Conservation (phyloP, 2,888 invertebrate species). For the Aethes cnicana region DNA sequence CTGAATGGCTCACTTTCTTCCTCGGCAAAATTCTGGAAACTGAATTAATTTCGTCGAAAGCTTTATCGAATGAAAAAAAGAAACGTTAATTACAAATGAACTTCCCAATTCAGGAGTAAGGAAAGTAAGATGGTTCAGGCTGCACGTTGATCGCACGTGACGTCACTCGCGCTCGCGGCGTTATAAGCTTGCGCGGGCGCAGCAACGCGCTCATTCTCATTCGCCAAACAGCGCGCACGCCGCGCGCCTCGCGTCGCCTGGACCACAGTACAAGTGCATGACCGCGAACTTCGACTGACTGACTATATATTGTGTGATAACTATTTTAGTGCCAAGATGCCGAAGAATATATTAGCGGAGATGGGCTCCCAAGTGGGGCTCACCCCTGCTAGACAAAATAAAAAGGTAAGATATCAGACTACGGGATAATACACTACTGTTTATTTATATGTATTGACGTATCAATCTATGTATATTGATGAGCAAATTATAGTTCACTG, state of each 20-base stretch:
- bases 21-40: too few relatives aligned
- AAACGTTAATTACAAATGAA: too few relatives aligned
- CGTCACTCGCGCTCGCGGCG: slow-evolving; percentile 47
- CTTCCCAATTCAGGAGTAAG: neutral
- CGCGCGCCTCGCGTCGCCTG: slow-evolving; percentile 61
- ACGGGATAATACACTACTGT: neutral
- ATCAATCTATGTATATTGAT: neutral
- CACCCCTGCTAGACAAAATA: slow-evolving; percentile 65
- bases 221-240: slow-evolving; percentile 59
- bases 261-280: slow-evolving; percentile 41
- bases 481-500: neutral
- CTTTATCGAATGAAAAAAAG: neutral
- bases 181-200: slow-evolving; percentile 57
- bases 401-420: slow-evolving; percentile 56
- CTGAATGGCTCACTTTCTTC: too few relatives aligned
- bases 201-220: slow-evolving; percentile 56
- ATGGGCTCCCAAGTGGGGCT: slow-evolving; percentile 79
- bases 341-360: slow-evolving; percentile 74
- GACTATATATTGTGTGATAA: slow-evolving; percentile 40
- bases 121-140: slow-evolving; percentile 18
- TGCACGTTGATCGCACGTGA: slow-evolving; percentile 39
- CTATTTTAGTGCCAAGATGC: slow-evolving; percentile 64
- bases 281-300: slow-evolving; percentile 46
- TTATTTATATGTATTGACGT: neutral
- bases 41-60: too few relatives aligned